phyloP scores from a whole-genome alignment of 2,113 vertebrate genomes.

The Spea multiplicata region DNA sequence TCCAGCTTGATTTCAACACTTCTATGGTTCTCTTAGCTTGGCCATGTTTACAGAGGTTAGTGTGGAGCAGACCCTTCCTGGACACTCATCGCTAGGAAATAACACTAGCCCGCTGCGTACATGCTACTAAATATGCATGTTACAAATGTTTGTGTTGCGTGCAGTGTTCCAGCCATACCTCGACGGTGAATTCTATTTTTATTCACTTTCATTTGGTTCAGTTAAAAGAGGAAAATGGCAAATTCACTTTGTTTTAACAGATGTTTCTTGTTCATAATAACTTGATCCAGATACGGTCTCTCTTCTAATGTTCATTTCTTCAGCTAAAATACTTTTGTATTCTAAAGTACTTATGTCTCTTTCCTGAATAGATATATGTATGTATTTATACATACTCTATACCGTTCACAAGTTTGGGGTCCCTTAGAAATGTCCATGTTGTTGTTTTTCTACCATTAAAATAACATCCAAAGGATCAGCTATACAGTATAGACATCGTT shows the following conservation, averaged over 20 bases:
- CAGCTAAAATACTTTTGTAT: slow-evolving; percentile 17
- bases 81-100: background rate
- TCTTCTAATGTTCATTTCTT: slow-evolving; percentile 41
- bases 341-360: slow-evolving; percentile 13
- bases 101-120: too few relatives aligned
- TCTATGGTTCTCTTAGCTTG: slow-evolving; percentile 8
- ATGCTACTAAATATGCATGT: background rate
- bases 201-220: slow-evolving; percentile 22
- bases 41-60: slow-evolving; percentile 15
- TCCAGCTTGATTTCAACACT: slow-evolving; percentile 28
- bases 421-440: too few relatives aligned
- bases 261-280: slow-evolving; percentile 44
- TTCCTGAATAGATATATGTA: background rate
- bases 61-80: slow-evolving; percentile 18
- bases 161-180: slow-evolving; percentile 6
- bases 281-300: slow-evolving; percentile 43
- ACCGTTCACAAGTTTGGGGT: too few relatives aligned
- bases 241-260: slow-evolving; percentile 45
- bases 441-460: too few relatives aligned
- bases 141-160: slow-evolving; percentile 26
- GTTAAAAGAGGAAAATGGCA: slow-evolving; percentile 36
- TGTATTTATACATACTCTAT: too few relatives aligned
- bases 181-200: slow-evolving; percentile 33
- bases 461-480: too few relatives aligned
- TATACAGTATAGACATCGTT: too few relatives aligned